A percentile compares a stretch with the other conserved stretches of the same genome.
phyloP scores from a whole-genome alignment of 2,888 invertebrate genomes.

The Lasiommata megera region DNA sequence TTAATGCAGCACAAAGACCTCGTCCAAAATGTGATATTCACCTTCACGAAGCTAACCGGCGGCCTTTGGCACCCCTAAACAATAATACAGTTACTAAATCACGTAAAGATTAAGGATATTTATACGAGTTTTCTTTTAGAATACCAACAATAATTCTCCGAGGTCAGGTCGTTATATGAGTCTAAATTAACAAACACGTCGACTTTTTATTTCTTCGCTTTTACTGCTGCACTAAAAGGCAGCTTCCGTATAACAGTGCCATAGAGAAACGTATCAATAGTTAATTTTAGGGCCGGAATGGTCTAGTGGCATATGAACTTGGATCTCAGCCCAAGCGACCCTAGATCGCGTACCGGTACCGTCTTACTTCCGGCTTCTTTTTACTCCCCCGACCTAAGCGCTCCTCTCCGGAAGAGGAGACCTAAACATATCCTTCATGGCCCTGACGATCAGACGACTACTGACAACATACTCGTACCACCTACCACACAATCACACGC shows the following conservation, averaged over 20 bases:
- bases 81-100: constrained; percentile 55
- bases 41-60: constrained; percentile 56
- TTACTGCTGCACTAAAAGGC: constrained; percentile 16
- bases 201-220: constrained; percentile 23
- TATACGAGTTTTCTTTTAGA: constrained; percentile 40
- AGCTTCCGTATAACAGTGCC: constrained; percentile 22
- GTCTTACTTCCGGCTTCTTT: too few relatives aligned
- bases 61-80: constrained; percentile 57
- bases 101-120: constrained; percentile 50
- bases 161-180: constrained; percentile 31
- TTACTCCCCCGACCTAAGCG: too few relatives aligned
- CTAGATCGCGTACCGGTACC: too few relatives aligned
- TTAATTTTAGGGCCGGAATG: too few relatives aligned
- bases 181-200: constrained; percentile 20
- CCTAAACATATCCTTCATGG: too few relatives aligned
- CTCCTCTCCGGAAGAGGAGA: too few relatives aligned
- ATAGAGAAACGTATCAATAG: constrained; percentile 4
- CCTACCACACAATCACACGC: too few relatives aligned
- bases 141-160: constrained; percentile 40
- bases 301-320: too few relatives aligned
- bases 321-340: too few relatives aligned
- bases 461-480: too few relatives aligned
- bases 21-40: constrained; percentile 48
- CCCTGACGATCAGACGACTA: too few relatives aligned
- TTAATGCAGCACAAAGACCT: constrained; percentile 48